phyloP scores from a whole-genome alignment of 1,140 invertebrate genomes.

The Paraescarpia echinospica region DNA sequence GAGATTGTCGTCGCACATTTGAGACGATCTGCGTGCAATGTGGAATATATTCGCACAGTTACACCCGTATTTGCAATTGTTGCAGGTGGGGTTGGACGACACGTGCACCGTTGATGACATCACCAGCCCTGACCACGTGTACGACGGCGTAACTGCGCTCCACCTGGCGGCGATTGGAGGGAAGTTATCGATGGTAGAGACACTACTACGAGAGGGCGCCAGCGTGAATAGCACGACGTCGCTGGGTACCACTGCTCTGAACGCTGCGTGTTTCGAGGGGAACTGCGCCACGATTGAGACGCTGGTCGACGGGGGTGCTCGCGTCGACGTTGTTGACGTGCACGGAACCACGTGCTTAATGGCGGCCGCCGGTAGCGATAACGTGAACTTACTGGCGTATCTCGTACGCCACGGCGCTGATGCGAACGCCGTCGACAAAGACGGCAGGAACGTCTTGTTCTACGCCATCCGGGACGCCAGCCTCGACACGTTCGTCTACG shows the following conservation, averaged over 20 bases:
- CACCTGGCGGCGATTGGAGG: slow-evolving; percentile 16
- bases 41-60: background rate
- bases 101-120: slow-evolving; percentile 13
- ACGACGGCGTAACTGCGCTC: slow-evolving; percentile 17
- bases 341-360: slow-evolving; percentile 28
- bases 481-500: slow-evolving; percentile 20
- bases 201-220: slow-evolving; percentile 1
- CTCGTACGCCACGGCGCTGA: slow-evolving; percentile 25
- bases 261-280: slow-evolving; percentile 34
- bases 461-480: slow-evolving; percentile 28
- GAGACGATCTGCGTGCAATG: too few relatives aligned
- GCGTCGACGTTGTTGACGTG: slow-evolving; percentile 21
- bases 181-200: slow-evolving; percentile 8
- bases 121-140: background rate
- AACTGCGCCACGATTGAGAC: slow-evolving; percentile 20
- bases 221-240: background rate
- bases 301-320: slow-evolving; percentile 27
- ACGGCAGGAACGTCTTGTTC: slow-evolving; percentile 33
- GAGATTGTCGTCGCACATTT: background rate
- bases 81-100: slow-evolving; percentile 9
- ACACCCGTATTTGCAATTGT: background rate
- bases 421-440: slow-evolving; percentile 17
- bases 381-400: slow-evolving; percentile 25
- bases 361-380: slow-evolving; percentile 30
- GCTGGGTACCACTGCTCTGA: slow-evolving; percentile 26